Evolutionary conservation across 2,888 invertebrate genomes (phyloP).

Genomic region (Oligia fasciuncula): DNA sequence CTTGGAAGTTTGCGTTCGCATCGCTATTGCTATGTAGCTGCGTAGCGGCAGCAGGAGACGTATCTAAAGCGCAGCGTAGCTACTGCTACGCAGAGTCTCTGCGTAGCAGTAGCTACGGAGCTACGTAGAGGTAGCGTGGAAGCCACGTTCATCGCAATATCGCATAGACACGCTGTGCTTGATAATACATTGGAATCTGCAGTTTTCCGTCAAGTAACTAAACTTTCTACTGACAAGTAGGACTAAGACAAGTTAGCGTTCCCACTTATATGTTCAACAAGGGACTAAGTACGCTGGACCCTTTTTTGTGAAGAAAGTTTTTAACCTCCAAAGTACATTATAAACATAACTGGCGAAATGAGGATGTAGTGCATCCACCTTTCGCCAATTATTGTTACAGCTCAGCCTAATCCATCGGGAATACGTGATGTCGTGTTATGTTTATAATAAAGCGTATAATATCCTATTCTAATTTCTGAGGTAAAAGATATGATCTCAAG

Average conservation of each 20-base stretch:
- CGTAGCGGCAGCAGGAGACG: background rate
- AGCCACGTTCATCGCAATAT: no score
- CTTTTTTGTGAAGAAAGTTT: background rate
- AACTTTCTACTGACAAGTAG: background rate
- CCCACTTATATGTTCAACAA: no score
- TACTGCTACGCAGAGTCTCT: no score
- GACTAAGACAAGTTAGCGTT: background rate
- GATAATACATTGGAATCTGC: background rate
- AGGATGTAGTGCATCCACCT: no score
- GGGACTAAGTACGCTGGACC: background rate
- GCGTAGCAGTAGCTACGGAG: background rate
- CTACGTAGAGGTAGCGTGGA: background rate
- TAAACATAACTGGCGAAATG: no score
- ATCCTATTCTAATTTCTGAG: background rate
- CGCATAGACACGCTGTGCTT: background rate
- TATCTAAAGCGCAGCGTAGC: background rate
- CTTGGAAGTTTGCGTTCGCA: no score
- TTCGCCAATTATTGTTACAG: no score
- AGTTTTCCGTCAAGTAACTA: background rate
- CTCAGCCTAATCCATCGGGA: no score
- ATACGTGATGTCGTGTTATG: no score
- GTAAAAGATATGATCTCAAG: constrained; percentile 16
- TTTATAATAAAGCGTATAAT: background rate
- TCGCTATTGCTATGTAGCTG: no score
- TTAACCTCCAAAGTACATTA: background rate